These are phyloP conservation scores for Ailuropoda melanoleuca DNA, from an alignment of 2,113 vertebrate species.

Conservation along the genomic window DNA sequence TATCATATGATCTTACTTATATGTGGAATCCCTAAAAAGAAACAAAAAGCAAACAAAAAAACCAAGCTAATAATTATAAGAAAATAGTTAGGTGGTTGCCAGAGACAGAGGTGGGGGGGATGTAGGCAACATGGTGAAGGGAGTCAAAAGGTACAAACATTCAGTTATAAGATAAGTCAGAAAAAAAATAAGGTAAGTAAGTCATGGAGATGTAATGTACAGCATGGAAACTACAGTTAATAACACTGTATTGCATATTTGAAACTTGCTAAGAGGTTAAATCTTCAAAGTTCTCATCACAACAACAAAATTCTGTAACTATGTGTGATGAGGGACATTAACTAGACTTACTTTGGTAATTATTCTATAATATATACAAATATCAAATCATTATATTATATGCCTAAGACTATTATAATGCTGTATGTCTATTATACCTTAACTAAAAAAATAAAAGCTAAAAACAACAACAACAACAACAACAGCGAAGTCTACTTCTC, in stretches of 20 bases:
- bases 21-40: not conserved
- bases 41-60: not conserved
- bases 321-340: not conserved
- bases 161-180: too few relatives aligned
- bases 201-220: fast-evolving
- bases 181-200: too few relatives aligned
- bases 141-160: not conserved
- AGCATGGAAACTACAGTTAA: fast-evolving
- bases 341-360: not conserved
- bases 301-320: not conserved
- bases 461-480: not conserved
- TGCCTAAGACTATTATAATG: not conserved
- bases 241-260: too few relatives aligned
- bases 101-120: too few relatives aligned
- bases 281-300: not conserved
- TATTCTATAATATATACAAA: not conserved
- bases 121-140: fast-evolving
- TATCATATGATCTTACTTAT: not conserved
- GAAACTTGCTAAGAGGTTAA: not conserved
- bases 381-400: not conserved
- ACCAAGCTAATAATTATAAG: not conserved
- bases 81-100: not conserved
- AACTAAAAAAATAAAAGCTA: not conserved
- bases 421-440: not conserved
- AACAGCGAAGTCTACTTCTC: not conserved